Percentiles rank a stretch among this genome's conserved stretches.
Conservation (phyloP, 2,113 vertebrate species). For the Gopherus flavomarginatus region DNA sequence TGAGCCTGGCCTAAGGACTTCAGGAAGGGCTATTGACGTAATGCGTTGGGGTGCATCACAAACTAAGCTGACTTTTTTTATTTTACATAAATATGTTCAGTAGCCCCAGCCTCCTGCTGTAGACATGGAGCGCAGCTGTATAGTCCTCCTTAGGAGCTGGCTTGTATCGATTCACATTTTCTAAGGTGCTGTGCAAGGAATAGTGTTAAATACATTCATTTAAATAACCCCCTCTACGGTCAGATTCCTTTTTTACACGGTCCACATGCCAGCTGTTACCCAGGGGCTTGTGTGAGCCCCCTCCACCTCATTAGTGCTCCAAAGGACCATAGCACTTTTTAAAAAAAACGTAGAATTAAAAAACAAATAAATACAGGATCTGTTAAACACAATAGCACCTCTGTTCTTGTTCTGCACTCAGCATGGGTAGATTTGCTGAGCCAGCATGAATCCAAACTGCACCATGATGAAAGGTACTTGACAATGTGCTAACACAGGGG, state of each 20-base stretch:
- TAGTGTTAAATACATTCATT: neutral
- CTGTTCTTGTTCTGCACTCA: neutral
- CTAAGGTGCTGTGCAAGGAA: neutral
- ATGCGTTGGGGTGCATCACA: neutral
- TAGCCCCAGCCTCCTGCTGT: too few species aligned
- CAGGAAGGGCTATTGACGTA: neutral
- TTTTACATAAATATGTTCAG: neutral
- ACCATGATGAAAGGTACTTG: neutral
- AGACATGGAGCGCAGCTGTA: neutral
- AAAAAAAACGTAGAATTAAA: neutral
- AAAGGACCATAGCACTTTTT: neutral
- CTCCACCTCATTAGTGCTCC: neutral
- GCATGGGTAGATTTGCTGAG: neutral
- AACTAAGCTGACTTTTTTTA: neutral
- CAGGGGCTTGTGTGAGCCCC: neutral
- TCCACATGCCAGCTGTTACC: neutral
- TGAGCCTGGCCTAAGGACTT: too few species aligned
- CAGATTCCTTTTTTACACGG: neutral
- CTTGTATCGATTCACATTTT: neutral
- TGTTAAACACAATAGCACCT: too few species aligned
- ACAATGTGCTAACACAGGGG: neutral
- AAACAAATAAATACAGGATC: too few species aligned
- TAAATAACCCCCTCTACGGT: fast-evolving
- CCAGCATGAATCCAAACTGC: neutral
- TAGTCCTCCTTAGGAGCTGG: neutral